phyloP scores from a whole-genome alignment of 1,140 invertebrate genomes.

The Hestina assimilis region DNA sequence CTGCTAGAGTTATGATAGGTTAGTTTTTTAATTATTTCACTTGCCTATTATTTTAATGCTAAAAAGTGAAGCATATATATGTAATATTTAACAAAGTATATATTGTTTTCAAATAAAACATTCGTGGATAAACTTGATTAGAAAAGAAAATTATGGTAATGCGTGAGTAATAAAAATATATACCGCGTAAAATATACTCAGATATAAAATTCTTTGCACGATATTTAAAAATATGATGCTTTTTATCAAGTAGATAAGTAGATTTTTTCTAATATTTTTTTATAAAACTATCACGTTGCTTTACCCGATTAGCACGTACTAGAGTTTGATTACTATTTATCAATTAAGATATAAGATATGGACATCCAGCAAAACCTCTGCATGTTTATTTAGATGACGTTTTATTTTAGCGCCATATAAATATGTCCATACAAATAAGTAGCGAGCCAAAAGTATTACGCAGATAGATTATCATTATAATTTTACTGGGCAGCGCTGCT shows the following conservation, averaged over 20 bases:
- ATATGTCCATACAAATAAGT: not conserved
- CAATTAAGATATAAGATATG: conserved; percentile 6
- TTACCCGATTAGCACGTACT: not conserved
- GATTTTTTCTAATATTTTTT: not conserved
- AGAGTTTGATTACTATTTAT: not conserved
- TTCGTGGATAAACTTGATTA: not conserved
- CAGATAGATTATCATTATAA: not conserved
- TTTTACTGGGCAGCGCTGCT: not conserved
- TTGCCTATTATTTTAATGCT: conserved; percentile 20
- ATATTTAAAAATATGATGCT: not conserved
- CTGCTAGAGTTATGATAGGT: conserved; percentile 95
- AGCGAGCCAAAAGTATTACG: not conserved
- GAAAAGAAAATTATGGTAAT: not conserved
- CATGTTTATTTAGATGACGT: not conserved
- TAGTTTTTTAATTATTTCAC: conserved; percentile 64
- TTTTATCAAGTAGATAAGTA: not conserved
- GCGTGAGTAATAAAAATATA: not conserved
- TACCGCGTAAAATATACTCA: not conserved
- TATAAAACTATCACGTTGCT: conserved; percentile 1
- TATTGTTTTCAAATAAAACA: conserved; percentile 8
- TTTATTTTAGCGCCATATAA: not conserved
- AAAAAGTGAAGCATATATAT: too few species aligned
- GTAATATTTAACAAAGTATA: not conserved
- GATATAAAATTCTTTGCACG: not conserved
- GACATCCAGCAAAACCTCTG: conserved; percentile 13